Percentiles rank a stretch among this genome's conserved stretches.
These are phyloP conservation scores for Sminthurides bifidus DNA, from an alignment of 1,140 invertebrate genomes.

Conservation along the genomic window DNA sequence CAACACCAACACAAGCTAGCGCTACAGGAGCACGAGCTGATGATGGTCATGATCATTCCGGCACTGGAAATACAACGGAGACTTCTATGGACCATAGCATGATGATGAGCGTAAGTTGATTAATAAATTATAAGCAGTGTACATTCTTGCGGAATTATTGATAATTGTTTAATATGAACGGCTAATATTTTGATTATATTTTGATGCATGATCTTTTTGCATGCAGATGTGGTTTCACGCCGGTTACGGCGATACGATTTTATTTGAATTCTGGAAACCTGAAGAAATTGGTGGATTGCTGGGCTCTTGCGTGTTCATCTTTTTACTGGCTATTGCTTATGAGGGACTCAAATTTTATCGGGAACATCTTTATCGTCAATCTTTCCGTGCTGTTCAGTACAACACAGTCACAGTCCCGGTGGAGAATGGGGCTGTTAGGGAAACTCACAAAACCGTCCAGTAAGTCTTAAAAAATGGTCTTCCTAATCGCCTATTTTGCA, in stretches of 20 bases:
- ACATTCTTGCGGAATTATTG: not conserved
- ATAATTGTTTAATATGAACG: not conserved
- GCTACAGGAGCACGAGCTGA: not conserved
- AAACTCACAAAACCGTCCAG: conserved; percentile 28
- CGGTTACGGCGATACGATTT: conserved; percentile 32
- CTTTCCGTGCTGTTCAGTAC: conserved; percentile 22
- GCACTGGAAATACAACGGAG: not conserved
- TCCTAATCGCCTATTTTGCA: not conserved
- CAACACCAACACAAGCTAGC: not conserved
- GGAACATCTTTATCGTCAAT: conserved; percentile 22
- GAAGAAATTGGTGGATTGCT: conserved; percentile 32
- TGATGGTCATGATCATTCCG: not conserved
- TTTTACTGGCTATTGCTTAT: conserved; percentile 39
- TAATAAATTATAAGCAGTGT: not conserved
- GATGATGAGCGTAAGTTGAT: conserved; percentile 3
- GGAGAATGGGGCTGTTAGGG: conserved; percentile 22
- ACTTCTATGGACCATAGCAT: not conserved
- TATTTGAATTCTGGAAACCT: conserved; percentile 34
- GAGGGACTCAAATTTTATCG: conserved; percentile 38
- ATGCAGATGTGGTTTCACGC: conserved; percentile 39
- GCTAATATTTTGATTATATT: not conserved
- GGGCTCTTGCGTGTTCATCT: conserved; percentile 37
- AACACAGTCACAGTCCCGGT: conserved; percentile 24
- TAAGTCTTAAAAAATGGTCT: conserved; percentile 2
- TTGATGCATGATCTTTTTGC: not conserved